Conservation (phyloP, 2,113 vertebrate species). For the Etheostoma spectabile region DNA sequence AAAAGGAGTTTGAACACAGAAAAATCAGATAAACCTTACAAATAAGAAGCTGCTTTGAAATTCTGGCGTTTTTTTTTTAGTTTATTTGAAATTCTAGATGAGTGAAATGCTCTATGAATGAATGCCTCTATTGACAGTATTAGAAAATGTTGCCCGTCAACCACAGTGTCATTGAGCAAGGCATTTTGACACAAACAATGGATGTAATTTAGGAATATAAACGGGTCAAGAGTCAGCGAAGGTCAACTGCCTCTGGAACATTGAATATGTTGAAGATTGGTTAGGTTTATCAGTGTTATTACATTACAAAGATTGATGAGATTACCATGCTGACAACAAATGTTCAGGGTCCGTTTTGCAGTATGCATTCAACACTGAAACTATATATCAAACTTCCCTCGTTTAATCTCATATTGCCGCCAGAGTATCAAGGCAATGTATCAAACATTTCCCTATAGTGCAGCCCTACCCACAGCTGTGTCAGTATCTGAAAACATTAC, state of each 20-base stretch:
- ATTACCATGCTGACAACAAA: not conserved
- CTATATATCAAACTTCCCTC: not conserved
- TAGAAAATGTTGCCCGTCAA: not conserved
- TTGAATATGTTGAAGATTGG: too few relatives aligned
- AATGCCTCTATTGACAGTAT: not conserved
- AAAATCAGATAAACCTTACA: not conserved
- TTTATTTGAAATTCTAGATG: not conserved
- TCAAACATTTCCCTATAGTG: not conserved
- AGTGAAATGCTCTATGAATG: not conserved
- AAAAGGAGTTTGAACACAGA: not conserved
- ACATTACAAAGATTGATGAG: not conserved
- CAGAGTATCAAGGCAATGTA: not conserved
- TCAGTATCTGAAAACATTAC: conserved; percentile 34
- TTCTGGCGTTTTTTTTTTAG: not conserved
- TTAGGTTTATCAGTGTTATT: not conserved
- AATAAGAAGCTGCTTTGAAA: not conserved
- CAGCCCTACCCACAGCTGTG: not conserved
- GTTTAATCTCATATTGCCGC: not conserved
- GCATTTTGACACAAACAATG: not conserved
- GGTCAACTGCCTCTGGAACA: not conserved
- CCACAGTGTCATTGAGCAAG: not conserved
- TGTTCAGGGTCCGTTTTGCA: not conserved
- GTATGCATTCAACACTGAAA: not conserved
- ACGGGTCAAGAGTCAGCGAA: not conserved
- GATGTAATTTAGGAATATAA: not conserved